Evolutionary conservation across 2,113 vertebrate species (phyloP).

Genomic region (Erythrocercus mccallii): DNA sequence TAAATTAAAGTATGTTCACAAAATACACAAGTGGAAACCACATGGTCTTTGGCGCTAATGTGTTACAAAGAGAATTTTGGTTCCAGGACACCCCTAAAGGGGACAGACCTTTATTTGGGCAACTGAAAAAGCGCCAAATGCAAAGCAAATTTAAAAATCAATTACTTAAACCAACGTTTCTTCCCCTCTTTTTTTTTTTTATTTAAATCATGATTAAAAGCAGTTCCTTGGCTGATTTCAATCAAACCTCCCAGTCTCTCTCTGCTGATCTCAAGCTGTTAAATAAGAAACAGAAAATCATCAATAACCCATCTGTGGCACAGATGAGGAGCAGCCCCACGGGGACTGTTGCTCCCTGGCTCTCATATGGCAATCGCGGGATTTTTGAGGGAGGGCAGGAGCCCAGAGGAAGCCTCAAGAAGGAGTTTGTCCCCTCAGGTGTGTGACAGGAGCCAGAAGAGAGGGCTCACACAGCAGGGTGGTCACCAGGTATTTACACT

Average conservation of each 20-base stretch:
- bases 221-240: constrained; percentile 18
- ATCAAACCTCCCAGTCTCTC: neutral
- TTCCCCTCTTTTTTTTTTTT: neutral
- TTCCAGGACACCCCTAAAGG: neutral
- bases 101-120: neutral
- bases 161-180: neutral
- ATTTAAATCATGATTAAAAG: constrained; percentile 1
- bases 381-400: neutral
- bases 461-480: accelerated
- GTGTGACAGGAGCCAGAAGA: neutral
- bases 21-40: neutral
- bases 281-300: constrained; percentile 5
- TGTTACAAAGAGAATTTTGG: neutral
- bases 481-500: neutral
- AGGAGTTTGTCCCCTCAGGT: neutral
- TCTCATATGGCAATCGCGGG: neutral
- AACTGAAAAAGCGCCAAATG: neutral
- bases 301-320: constrained; percentile 6
- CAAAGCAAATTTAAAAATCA: neutral
- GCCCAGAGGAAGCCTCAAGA: neutral
- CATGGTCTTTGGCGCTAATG: accelerated
- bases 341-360: neutral
- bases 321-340: neutral
- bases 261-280: neutral
- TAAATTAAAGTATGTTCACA: neutral